phyloP scores from a whole-genome alignment of 2,113 vertebrate species.

The Seriola quinqueradiata region DNA sequence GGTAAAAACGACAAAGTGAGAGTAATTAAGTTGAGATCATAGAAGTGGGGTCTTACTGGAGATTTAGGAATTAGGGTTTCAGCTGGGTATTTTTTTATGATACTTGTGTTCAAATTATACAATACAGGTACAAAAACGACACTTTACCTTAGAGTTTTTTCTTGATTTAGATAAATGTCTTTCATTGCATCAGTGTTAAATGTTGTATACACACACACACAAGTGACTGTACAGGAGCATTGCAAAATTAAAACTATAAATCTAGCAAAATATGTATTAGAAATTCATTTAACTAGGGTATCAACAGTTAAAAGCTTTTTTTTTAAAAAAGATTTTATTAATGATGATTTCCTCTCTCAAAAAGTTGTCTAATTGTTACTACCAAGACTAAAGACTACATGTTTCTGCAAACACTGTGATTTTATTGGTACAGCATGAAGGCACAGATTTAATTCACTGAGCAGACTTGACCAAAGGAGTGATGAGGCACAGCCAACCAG shows the following conservation, averaged over 20 bases:
- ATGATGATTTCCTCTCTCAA: neutral
- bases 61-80: neutral
- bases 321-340: neutral
- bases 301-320: too few relatives aligned
- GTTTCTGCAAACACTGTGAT: conserved; percentile 67
- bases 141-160: neutral
- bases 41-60: neutral
- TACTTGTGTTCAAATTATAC: neutral
- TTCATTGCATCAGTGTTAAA: neutral
- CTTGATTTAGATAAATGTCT: neutral
- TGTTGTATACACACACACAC: neutral
- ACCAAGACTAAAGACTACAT: conserved; percentile 22
- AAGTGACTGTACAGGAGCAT: neutral
- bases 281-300: too few relatives aligned
- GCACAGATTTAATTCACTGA: conserved; percentile 69
- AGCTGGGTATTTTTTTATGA: neutral
- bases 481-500: conserved; percentile 58
- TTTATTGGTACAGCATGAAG: conserved; percentile 76
- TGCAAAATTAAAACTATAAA: neutral
- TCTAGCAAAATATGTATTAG: neutral
- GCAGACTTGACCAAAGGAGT: conserved; percentile 65
- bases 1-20: too few relatives aligned
- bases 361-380: neutral
- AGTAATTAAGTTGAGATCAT: neutral
- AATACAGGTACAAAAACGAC: neutral